A percentile compares a stretch with the other conserved stretches of the same genome.
phyloP scores from a whole-genome alignment of 2,888 invertebrate species.

The Polia nebulosa region DNA sequence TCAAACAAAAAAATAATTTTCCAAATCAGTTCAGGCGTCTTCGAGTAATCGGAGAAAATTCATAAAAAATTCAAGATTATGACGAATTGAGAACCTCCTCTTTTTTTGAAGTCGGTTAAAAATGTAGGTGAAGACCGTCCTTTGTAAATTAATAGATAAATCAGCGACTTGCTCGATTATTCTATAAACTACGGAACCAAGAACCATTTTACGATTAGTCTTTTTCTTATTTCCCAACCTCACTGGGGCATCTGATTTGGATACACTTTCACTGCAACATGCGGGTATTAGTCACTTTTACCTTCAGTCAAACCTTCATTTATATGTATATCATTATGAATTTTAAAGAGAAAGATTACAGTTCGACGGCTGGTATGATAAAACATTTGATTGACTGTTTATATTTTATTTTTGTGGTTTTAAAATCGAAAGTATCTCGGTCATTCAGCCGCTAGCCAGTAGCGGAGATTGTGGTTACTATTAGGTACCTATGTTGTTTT shows the following conservation, averaged over 20 bases:
- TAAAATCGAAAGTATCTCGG: conserved; percentile 10
- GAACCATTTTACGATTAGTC: conserved; percentile 12
- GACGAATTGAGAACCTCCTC: too few relatives aligned
- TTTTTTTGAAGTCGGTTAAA: too few relatives aligned
- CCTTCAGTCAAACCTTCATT: conserved; percentile 9
- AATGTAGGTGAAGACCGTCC: background rate
- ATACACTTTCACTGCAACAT: conserved; percentile 67
- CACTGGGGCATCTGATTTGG: conserved; percentile 42
- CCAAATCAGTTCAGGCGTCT: too few relatives aligned
- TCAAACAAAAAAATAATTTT: too few relatives aligned
- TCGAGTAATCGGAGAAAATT: too few relatives aligned
- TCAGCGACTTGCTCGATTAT: background rate
- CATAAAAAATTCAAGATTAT: too few relatives aligned
- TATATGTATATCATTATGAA: too few relatives aligned
- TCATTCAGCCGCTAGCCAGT: background rate
- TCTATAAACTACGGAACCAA: conserved; percentile 42
- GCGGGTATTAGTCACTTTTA: conserved; percentile 39
- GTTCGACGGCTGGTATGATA: background rate
- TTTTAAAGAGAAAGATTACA: too few relatives aligned
- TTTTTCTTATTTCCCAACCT: conserved; percentile 58
- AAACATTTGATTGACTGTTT: conserved; percentile 11
- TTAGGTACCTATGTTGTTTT: too few relatives aligned
- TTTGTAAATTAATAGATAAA: background rate
- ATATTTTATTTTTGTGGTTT: background rate
- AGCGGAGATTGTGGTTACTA: background rate